phyloP scores from a whole-genome alignment of 2,888 invertebrate species.

The Ecliptopera silaceata region DNA sequence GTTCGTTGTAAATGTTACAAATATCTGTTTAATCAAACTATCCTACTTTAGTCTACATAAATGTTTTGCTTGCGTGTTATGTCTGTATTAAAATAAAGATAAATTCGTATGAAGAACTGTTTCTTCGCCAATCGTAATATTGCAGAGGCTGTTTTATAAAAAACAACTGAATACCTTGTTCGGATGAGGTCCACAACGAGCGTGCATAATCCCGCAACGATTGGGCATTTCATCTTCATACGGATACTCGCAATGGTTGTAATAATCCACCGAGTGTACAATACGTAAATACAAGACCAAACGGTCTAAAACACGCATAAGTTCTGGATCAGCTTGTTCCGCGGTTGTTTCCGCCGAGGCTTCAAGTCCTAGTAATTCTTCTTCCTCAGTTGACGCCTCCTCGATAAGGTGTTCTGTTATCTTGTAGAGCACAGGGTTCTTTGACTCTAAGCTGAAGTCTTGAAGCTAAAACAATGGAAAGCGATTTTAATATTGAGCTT shows the following conservation, averaged over 20 bases:
- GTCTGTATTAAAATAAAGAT: too few relatives aligned
- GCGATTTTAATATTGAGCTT: background rate
- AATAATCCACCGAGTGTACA: slow-evolving; percentile 99
- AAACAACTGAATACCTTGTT: slow-evolving; percentile 83
- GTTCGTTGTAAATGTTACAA: too few relatives aligned
- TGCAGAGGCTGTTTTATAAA: background rate
- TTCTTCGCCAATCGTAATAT: too few relatives aligned
- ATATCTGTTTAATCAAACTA: too few relatives aligned
- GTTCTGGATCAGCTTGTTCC: slow-evolving; percentile 68
- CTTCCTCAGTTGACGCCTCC: slow-evolving; percentile 99
- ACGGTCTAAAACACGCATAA: slow-evolving; percentile 87
- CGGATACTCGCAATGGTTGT: slow-evolving; percentile 99
- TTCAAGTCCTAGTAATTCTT: slow-evolving; percentile 91
- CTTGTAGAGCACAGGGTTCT: slow-evolving; percentile 97
- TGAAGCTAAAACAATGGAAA: slow-evolving; percentile 34
- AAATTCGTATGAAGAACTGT: too few relatives aligned
- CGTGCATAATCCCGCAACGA: slow-evolving; percentile 98
- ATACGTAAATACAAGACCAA: slow-evolving; percentile 96
- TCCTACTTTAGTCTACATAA: too few relatives aligned
- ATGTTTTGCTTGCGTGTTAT: too few relatives aligned
- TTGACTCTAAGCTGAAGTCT: slow-evolving; percentile 87
- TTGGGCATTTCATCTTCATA: slow-evolving; percentile 99
- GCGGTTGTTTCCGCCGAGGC: slow-evolving; percentile 55
- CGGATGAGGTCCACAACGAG: slow-evolving; percentile 93
- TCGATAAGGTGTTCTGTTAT: slow-evolving; percentile 99